phyloP scores from a whole-genome alignment of 2,888 invertebrate species.

The Miltochrista miniata region DNA sequence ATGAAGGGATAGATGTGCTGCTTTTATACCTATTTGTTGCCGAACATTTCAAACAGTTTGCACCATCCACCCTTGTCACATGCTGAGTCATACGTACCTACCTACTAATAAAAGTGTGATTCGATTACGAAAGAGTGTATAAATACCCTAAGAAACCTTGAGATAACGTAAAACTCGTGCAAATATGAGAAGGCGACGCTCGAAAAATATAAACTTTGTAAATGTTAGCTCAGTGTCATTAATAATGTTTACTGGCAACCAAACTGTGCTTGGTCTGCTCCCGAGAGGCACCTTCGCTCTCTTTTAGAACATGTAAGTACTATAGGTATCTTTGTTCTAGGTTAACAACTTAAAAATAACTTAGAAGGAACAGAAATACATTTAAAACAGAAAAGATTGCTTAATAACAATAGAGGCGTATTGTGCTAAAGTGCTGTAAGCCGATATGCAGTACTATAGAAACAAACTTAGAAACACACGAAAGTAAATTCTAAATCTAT shows the following conservation, averaged over 20 bases:
- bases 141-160: slow-evolving; percentile 26
- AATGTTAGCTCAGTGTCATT: slow-evolving; percentile 16
- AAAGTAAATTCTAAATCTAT: slow-evolving; percentile 1
- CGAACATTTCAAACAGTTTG: no score
- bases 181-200: slow-evolving; percentile 39
- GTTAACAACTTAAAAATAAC: no score
- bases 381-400: neutral
- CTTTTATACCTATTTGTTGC: no score
- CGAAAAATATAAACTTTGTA: slow-evolving; percentile 18
- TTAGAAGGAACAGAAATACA: neutral
- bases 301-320: neutral
- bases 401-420: slow-evolving; percentile 1
- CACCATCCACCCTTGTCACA: no score
- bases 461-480: slow-evolving; percentile 2
- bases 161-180: slow-evolving; percentile 48
- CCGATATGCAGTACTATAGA: slow-evolving; percentile 35
- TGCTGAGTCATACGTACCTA: no score
- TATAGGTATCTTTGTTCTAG: neutral
- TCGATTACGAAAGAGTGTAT: slow-evolving; percentile 5
- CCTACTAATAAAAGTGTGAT: neutral
- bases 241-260: slow-evolving; percentile 11
- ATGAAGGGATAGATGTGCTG: no score
- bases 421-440: slow-evolving; percentile 26
- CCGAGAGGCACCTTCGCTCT: neutral
- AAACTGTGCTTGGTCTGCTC: neutral